These are phyloP conservation scores for Harmothoe impar DNA, from an alignment of 2,888 invertebrate genomes.

Conservation along the genomic window DNA sequence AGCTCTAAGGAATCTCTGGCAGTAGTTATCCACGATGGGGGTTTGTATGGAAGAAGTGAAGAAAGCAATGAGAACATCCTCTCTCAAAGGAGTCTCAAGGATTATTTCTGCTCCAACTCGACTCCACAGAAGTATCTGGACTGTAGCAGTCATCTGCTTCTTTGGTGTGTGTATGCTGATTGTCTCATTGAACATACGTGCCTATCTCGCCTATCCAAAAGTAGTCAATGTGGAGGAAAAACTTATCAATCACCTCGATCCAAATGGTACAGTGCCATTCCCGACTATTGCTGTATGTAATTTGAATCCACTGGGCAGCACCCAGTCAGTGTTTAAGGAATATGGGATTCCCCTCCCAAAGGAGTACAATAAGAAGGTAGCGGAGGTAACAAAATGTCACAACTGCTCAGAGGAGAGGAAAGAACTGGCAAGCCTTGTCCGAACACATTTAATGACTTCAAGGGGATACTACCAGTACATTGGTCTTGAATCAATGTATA, in stretches of 20 bases:
- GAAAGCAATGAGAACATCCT: neutral
- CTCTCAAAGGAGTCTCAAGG: neutral
- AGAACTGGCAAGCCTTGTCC: too few species aligned
- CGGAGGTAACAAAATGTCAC: neutral
- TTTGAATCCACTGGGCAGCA: neutral
- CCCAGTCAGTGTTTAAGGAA: neutral
- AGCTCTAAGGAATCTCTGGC: too few species aligned
- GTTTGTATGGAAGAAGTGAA: neutral
- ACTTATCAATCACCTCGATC: neutral
- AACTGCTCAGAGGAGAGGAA: neutral
- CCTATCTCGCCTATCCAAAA: neutral
- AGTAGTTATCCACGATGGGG: too few species aligned
- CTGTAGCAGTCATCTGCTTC: neutral
- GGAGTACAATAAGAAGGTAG: neutral
- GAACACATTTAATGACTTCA: neutral
- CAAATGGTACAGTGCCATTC: neutral
- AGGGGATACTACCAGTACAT: conserved; percentile 2
- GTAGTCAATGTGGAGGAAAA: neutral
- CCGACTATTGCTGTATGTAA: neutral
- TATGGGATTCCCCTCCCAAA: neutral
- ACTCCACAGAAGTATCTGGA: neutral
- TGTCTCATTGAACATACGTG: neutral
- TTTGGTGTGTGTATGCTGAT: neutral
- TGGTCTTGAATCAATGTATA: neutral
- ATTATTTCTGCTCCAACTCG: neutral